A percentile compares a stretch with the other conserved stretches of the same genome.
phyloP scores from a whole-genome alignment of 2,797 vertebrate genomes.

The Ateles fusciceps region DNA sequence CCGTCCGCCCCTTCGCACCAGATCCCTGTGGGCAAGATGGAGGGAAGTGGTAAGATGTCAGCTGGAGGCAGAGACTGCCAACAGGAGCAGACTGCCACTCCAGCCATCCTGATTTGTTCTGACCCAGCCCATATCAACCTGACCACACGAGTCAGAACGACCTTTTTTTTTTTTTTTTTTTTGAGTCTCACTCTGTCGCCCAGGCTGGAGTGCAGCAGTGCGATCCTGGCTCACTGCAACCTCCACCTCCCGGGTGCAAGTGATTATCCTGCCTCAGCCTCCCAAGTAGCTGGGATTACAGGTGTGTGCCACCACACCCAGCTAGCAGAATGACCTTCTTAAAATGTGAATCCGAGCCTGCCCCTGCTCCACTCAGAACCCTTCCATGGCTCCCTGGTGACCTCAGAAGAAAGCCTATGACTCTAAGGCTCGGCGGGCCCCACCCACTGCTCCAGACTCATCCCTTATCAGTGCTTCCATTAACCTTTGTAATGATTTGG shows the following conservation, averaged over 20 bases:
- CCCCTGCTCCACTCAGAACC: neutral
- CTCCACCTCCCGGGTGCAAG: too few species aligned
- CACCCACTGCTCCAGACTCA: neutral
- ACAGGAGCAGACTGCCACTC: neutral
- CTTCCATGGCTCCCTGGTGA: neutral
- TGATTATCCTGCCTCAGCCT: too few species aligned
- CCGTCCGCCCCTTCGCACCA: conserved; percentile 93
- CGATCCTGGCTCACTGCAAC: too few species aligned
- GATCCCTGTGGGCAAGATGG: conserved; percentile 78
- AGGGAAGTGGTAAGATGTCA: neutral
- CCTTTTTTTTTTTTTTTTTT: neutral
- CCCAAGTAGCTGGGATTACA: too few species aligned
- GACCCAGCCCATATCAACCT: neutral
- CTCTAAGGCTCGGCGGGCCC: neutral
- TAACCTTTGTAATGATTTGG: neutral
- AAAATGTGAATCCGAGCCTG: neutral
- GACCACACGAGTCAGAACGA: neutral
- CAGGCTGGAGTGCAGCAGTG: too few species aligned
- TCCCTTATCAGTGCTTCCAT: neutral
- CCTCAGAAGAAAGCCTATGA: neutral
- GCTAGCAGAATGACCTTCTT: neutral
- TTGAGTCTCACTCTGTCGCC: too few species aligned
- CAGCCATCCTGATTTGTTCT: neutral
- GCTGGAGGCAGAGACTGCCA: neutral
- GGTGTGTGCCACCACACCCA: too few species aligned